Evolutionary conservation across 2,888 invertebrate genomes (phyloP).

Genomic region (Neuroscelio doddi): DNA sequence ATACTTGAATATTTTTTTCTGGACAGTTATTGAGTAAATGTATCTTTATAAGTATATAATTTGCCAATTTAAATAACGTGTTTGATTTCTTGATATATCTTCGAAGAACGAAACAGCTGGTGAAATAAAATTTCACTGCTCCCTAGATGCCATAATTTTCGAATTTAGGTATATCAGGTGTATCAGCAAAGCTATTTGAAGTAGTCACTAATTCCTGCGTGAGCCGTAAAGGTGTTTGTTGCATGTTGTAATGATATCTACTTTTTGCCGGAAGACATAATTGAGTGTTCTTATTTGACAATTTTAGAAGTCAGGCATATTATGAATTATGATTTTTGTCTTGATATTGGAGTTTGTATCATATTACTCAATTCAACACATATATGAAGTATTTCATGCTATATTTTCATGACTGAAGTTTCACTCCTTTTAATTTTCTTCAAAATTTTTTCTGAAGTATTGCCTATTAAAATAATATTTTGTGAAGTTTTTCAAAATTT

Average conservation of each 20-base stretch:
- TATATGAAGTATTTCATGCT: too few relatives aligned
- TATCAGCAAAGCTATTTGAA: constrained; percentile 16
- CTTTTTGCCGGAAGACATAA: neutral
- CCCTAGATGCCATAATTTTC: constrained; percentile 26
- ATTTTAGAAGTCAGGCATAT: neutral
- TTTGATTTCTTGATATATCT: constrained; percentile 13
- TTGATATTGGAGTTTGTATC: too few relatives aligned
- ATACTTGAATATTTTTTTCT: too few relatives aligned
- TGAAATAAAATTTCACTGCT: constrained; percentile 27
- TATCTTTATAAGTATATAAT: too few relatives aligned
- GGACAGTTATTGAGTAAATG: too few relatives aligned
- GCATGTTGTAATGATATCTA: constrained; percentile 5
- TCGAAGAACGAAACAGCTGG: constrained; percentile 20
- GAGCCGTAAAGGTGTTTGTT: constrained; percentile 16
- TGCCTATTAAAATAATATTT: too few relatives aligned
- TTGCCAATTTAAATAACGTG: constrained; percentile 6
- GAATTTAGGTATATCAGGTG: constrained; percentile 27
- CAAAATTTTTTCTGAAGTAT: too few relatives aligned
- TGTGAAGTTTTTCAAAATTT: too few relatives aligned
- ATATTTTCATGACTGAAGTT: too few relatives aligned
- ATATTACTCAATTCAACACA: too few relatives aligned
- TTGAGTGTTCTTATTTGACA: neutral
- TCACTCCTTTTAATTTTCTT: too few relatives aligned
- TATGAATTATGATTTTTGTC: too few relatives aligned
- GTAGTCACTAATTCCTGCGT: constrained; percentile 14